These are phyloP conservation scores for Ammospiza nelsoni DNA, from an alignment of 2,113 vertebrate species.

Conservation along the genomic window DNA sequence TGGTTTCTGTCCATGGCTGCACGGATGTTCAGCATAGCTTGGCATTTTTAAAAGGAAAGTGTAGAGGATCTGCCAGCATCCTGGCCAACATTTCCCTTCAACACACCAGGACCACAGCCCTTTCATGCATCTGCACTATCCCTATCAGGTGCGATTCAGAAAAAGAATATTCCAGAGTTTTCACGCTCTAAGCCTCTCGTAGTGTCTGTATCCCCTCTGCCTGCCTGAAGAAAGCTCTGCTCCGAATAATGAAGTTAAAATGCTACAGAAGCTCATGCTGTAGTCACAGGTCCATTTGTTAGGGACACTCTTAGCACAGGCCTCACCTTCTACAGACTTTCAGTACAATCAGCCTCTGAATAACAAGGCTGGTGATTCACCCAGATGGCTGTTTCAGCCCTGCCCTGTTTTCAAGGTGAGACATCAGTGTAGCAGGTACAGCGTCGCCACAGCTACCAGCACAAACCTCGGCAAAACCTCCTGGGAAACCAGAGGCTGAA, in stretches of 20 bases:
- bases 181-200: not conserved
- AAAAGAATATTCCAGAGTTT: not conserved
- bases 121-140: not conserved
- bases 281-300: not conserved
- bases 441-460: not conserved
- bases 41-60: not conserved
- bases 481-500: not conserved
- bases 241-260: not conserved
- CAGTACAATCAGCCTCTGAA: not conserved
- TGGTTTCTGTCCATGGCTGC: not conserved
- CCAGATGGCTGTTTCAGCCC: not conserved
- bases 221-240: not conserved
- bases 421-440: not conserved
- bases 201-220: not conserved
- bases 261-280: not conserved
- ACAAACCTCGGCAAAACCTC: not conserved
- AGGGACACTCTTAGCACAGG: not conserved
- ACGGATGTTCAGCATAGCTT: not conserved
- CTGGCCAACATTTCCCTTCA: not conserved
- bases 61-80: not conserved
- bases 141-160: not conserved
- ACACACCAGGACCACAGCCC: not conserved
- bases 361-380: not conserved
- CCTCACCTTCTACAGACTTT: not conserved
- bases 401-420: not conserved